Conservation (phyloP, 1,140 invertebrate genomes). For the Ruditapes philippinarum region DNA sequence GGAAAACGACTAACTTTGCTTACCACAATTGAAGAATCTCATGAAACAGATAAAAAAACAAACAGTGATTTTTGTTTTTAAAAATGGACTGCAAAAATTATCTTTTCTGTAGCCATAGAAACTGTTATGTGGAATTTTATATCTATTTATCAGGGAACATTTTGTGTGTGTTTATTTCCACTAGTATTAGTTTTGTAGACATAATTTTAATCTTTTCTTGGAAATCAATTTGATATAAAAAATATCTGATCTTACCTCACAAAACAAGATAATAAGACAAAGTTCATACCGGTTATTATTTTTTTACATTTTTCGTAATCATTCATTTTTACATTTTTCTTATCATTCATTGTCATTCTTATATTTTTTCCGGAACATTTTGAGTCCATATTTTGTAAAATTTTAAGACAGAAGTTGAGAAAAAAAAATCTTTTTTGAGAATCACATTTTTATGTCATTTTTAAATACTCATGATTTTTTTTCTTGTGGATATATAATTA, state of each 20-base stretch:
- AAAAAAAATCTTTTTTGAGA: background rate
- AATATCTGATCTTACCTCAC: background rate
- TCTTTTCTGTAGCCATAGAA: background rate
- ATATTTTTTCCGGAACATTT: background rate
- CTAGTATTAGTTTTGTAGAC: background rate
- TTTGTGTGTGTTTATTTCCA: slow-evolving; percentile 30
- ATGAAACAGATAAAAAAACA: background rate
- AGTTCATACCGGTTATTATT: background rate
- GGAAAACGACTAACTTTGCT: background rate
- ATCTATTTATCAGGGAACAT: slow-evolving; percentile 29
- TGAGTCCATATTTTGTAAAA: too few relatives aligned
- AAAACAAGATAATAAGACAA: background rate
- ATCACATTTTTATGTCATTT: slow-evolving; percentile 2
- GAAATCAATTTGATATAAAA: background rate
- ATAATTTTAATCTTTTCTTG: background rate
- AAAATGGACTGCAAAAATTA: slow-evolving; percentile 7
- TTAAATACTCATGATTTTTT: slow-evolving; percentile 42
- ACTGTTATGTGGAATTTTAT: background rate
- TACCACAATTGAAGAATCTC: background rate
- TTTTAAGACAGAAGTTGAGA: too few relatives aligned
- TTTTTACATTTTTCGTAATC: background rate
- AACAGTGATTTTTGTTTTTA: background rate
- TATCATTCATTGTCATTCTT: background rate
- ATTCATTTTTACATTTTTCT: background rate
- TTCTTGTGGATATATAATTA: background rate